Base-by-base conservation (phyloP, 2,797 vertebrate genomes). In the Macroramphosus scolopax region DNA sequence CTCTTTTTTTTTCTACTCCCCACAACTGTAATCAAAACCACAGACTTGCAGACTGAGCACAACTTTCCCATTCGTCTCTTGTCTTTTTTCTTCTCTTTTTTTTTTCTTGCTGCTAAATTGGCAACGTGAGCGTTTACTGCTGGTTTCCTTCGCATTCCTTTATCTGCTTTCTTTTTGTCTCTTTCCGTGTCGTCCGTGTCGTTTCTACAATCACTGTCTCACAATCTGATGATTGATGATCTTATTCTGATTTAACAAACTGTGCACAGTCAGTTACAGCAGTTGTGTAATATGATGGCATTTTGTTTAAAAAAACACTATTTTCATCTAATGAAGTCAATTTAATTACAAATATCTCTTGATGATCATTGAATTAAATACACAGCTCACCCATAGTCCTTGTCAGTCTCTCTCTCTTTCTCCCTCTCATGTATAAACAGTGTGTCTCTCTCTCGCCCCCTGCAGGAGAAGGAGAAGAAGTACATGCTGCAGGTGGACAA, bases 401-500 rank as follows among this genome's bases (percentile, higher is more conserved):
- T 17, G n/a, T n/a, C n/a, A n/a, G n/a, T 41, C 51, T 71, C 42
- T 56, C 52, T 82, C 48, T 88, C 11, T 54, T 43, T 17, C 80
- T 87, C 72, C 67, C 89, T 86, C n/a, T n/a, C n/a, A n/a, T n/a
- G n/a, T n/a, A n/a, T n/a, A n/a, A n/a, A n/a, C n/a, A n/a, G n/a
- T n/a, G n/a, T 41, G 53, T 71, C 42, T 56, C 52, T 82, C 48
- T 88, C 11, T 54, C 45, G 20, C 80, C 87, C 72, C 67, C 89
- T 86, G 64, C 92, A 99, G 96, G 96, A 99, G 80, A 99, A 98
- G 20, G 96, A 99, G 81, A 99, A 98, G 90, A 99, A 99, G 53
- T 98, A 98, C 78, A 99, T 99, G 96, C 83, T 99, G 47, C 94
- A 94, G 2, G 93, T 99, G 80, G 96, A 99, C 80, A 99, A 98